phyloP scores from a whole-genome alignment of 2,113 vertebrate genomes.

The Panurus biarmicus region DNA sequence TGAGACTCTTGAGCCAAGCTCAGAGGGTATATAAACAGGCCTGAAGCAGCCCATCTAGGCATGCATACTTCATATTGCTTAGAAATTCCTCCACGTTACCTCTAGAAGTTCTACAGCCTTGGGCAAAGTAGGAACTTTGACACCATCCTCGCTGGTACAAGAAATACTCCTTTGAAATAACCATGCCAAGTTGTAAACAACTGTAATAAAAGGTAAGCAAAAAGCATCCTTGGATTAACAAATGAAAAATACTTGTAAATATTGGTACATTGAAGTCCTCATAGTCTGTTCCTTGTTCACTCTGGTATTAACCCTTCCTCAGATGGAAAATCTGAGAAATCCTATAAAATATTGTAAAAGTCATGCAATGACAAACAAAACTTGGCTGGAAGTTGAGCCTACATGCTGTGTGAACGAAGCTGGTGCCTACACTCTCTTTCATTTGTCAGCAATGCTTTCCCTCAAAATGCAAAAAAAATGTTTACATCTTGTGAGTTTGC shows the following conservation, averaged over 20 bases:
- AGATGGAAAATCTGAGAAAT: neutral
- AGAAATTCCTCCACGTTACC: neutral
- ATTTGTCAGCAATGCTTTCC: slow-evolving; percentile 10
- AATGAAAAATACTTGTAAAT: neutral
- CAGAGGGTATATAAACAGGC: neutral
- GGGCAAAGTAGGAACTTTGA: neutral
- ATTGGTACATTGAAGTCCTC: neutral
- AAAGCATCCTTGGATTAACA: neutral
- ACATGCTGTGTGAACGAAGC: neutral
- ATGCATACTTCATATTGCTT: neutral
- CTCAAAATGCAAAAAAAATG: slow-evolving; percentile 16
- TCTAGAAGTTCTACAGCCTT: neutral
- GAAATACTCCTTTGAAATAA: neutral
- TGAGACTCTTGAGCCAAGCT: neutral
- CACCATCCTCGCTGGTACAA: neutral
- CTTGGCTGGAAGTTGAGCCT: neutral
- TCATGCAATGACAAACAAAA: neutral
- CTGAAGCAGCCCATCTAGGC: neutral
- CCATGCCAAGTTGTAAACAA: neutral
- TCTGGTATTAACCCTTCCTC: neutral
- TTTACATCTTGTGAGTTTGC: neutral
- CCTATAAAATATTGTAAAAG: neutral
- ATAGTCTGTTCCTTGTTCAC: neutral
- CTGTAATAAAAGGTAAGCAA: neutral
- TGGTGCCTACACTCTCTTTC: neutral